Evolutionary conservation across 1,140 invertebrate genomes (phyloP), one percentile per base, ranked within the genome.

Genomic region (Acromyrmex heyeri): DNA sequence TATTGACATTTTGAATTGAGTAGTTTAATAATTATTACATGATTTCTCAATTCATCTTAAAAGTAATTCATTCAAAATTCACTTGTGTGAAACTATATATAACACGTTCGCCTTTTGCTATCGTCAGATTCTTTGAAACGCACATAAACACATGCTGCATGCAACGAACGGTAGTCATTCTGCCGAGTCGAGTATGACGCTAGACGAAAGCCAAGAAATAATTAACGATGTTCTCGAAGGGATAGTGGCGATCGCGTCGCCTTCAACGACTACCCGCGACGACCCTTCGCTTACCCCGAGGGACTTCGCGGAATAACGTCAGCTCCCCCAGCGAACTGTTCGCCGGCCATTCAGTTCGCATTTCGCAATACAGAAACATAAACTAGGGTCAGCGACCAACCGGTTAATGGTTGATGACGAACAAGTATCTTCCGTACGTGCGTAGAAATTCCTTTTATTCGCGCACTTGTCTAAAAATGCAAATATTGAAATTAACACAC

Each of bases 141-240:
- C 70, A 73, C 65, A 73, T 72, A 86, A 86, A 89, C 50, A 82
- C 30, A 30, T 24, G 24, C 61, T 48, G 83, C 88, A 53, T 85
- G 76, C 72, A 89, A 87, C 67, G 88, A 87, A 72, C 79, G 88
- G 55, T 44, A 57, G 67, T 81, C 85, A 77, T 83, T 83, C 72
- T 44, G 77, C 21, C 55, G 59, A 30, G 65, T 91, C 79, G 82
- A 91, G 90, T 90, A 89, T 76, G 87, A 91, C 53, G 94, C 92
- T 94, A 95, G 94, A 95, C 94, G 93, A 94, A 93, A 91, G 90
- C 38, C 89, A 75, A 86, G 91, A 93, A 95, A 95, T 95, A 94
- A 95, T 95, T 94, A 91, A 95, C 92, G 93, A 87, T 48, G 85
- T 92, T 91, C 92, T 92, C 92, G 93, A 93, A 93, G 91, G 92